Conservation (phyloP, 2,888 invertebrate genomes). For the Lutraria lutraria region DNA sequence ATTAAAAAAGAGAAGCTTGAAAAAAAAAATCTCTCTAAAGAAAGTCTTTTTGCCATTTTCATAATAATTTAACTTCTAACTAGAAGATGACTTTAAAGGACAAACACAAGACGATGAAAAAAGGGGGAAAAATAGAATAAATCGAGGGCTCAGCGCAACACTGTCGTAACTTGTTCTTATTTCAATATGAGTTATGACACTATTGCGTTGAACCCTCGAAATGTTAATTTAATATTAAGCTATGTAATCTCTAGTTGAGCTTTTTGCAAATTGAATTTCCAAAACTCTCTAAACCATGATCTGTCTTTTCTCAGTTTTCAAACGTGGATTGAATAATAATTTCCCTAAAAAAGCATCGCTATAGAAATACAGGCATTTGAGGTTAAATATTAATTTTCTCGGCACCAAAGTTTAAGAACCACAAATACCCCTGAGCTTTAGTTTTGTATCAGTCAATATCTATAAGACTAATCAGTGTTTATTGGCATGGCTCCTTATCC, state of each 20-base stretch:
- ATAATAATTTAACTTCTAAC: slow-evolving; percentile 2
- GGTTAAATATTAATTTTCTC: neutral
- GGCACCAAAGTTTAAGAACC: neutral
- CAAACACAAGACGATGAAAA: neutral
- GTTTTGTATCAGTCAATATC: neutral
- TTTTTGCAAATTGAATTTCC: slow-evolving; percentile 12
- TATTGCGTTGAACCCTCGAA: too few relatives aligned
- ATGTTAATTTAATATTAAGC: slow-evolving; percentile 1
- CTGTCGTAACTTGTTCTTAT: too few relatives aligned
- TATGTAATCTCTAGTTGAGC: neutral
- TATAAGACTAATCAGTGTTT: too few relatives aligned
- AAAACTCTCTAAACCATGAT: neutral
- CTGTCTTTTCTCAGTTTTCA: slow-evolving; percentile 17
- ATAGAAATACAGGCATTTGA: neutral
- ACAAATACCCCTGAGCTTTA: neutral
- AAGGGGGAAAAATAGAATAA: neutral
- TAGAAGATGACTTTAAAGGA: neutral
- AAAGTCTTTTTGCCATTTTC: neutral
- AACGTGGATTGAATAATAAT: slow-evolving; percentile 18
- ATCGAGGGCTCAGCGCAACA: too few relatives aligned
- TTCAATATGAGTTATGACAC: too few relatives aligned
- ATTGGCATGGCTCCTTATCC: too few relatives aligned
- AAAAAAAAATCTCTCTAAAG: neutral
- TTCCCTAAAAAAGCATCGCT: neutral
- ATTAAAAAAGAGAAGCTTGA: neutral